Conservation (phyloP, 1,140 invertebrate species). For the Cecropterus lyciades region DNA sequence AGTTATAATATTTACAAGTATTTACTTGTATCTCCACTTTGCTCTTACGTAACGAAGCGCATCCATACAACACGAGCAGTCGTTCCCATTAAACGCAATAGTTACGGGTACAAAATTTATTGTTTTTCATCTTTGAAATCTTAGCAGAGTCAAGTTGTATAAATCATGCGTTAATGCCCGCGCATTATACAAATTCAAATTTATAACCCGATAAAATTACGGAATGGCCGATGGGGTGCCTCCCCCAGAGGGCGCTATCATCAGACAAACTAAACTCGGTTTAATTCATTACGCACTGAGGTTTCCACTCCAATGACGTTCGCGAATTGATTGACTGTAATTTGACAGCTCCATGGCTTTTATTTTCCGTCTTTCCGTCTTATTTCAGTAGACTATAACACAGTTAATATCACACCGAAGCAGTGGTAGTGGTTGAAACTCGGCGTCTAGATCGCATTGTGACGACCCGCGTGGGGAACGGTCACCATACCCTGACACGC, state of each 20-base stretch:
- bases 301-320: constrained; percentile 17
- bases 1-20: no score
- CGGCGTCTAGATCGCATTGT: no score
- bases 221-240: constrained; percentile 74
- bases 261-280: constrained; percentile 67
- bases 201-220: constrained; percentile 85
- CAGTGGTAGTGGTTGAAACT: no score
- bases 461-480: no score
- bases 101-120: constrained; percentile 81
- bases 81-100: constrained; percentile 78
- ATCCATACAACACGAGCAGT: constrained; percentile 52
- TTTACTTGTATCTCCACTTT: no score
- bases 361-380: not conserved
- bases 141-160: constrained; percentile 82
- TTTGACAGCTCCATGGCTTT: constrained; percentile 26
- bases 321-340: constrained; percentile 9
- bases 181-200: constrained; percentile 84
- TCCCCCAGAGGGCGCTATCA: constrained; percentile 53
- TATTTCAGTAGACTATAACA: no score
- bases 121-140: constrained; percentile 84
- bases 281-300: constrained; percentile 70
- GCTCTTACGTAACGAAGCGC: constrained; percentile 7
- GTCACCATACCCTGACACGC: no score
- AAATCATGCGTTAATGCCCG: constrained; percentile 83
- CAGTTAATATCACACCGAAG: no score